Base-by-base conservation (phyloP, 2,113 vertebrate species). In the Catagonus wagneri region DNA sequence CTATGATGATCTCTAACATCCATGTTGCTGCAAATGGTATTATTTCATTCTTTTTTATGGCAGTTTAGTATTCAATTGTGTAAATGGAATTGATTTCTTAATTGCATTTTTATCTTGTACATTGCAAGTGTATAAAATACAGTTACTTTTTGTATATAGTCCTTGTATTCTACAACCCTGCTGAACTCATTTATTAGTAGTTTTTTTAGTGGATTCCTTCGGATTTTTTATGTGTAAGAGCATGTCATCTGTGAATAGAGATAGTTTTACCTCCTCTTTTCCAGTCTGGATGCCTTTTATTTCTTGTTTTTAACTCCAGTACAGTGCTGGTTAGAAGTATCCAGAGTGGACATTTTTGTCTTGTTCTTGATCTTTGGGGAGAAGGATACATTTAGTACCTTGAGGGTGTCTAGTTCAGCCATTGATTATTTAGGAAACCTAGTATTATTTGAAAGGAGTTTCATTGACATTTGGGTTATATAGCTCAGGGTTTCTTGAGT, bases 391-490 rank as follows among this genome's bases (percentile, higher is more conserved):
- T 78, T 81, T 2, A 83, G n/a, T 84, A 74, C 27, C 14, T 72
- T 65, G 32, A 84, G 79, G 50, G 69, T 94, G 8, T 7, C 50
- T 65, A 71, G 23, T 95, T 72, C 13, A 84, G 27, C 14, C 34
- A 71, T 83, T 29, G 29, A 39, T 75, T 74, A 23, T 65, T 94
- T 50, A 93, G n/a, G 86, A 85, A 80, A 85, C 19, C 32, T 79
- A 79, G 63, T 89, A 16, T 92, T 92, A 85, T 89, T 92, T 95
- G 74, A 96, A 90, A 92, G 71, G 34, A 3, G 6, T 74, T 89
- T 94, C 71, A 92, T 72, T 84, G 34, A 79, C 58, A 29, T 92
- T 96, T 92, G 91, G 54, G 15, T 83, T 91, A 61, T 91, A 20
- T 87, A 88, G n/a, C 54, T 83, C 20, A 89, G 44, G 60, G 20